Base-by-base conservation (phyloP, 2,888 invertebrate genomes). In the Drosophila mayaguana region DNA sequence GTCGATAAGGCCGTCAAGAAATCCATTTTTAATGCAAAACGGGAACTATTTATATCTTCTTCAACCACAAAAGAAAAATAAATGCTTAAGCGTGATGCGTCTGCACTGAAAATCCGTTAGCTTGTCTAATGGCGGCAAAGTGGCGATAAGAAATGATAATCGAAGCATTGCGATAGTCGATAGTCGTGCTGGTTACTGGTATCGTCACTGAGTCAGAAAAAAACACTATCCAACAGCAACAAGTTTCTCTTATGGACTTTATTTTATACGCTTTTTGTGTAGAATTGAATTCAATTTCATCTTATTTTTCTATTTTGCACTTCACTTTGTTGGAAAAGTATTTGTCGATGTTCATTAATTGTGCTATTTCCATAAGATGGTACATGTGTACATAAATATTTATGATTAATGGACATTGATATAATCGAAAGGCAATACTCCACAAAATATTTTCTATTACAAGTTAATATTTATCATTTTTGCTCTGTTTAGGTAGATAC, bases 1-100 rank as follows among this genome's bases (percentile, higher is more conserved):
- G 66, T 75, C 3, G 72, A 81, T 55, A 83, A 56, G 6, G 66
- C 56, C 4, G 63, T 63, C 12, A 72, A 40, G 43, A 83, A 83
- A 67, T 83, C 78, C 89, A 83, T 83, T 32, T 18, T 28, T 8
- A 6, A 6, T 1, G 7, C 6, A 11, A 11, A 11, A 7, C 12
- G 0, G 14, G 1, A 40, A 48, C 9, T 1, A 9, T n/a, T 32
- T 32, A 25, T 11, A 0, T 8, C 1, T 5, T 20, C 3, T 9
- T 2, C 11, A 6, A 36, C 2, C 11, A 20, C 4, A 0, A n/a
- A 12, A 38, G 11, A 5, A 3, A 11, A 14, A 1, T 2, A 20
- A 32, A 20, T 6, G 6, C 18, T 16, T 28, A 9, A 48, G 6
- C 1, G 43, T 25, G 8, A 9, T 1, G 40, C 22, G 14, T 14